Evolutionary conservation across 2,797 vertebrate genomes (phyloP).

Genomic region (Xyrichtys novacula): DNA sequence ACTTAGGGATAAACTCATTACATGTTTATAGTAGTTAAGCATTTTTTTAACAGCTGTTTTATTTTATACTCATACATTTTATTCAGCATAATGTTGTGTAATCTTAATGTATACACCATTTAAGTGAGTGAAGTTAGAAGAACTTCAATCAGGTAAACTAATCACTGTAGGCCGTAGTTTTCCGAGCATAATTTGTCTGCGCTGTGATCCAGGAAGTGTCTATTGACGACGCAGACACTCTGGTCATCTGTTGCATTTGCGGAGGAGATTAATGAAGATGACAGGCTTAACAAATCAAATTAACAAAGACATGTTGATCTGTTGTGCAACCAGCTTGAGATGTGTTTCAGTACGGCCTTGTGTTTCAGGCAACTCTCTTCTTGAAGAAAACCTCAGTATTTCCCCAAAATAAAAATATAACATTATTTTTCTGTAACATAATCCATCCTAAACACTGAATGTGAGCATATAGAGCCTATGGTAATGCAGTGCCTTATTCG

Average conservation of each 20-base stretch:
- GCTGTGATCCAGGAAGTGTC: background rate
- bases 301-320: constrained; percentile 23
- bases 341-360: background rate
- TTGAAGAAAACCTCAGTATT: background rate
- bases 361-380: background rate
- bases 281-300: constrained; percentile 35
- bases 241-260: constrained; percentile 41
- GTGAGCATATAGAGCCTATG: background rate
- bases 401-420: background rate
- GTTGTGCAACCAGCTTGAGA: background rate
- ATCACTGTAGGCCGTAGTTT: constrained; percentile 13
- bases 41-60: too few relatives aligned
- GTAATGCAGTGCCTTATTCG: background rate
- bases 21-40: too few relatives aligned
- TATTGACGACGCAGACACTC: constrained; percentile 42
- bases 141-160: constrained; percentile 12
- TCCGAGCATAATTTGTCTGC: constrained; percentile 16
- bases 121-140: background rate
- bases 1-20: background rate
- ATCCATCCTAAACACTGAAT: constrained; percentile 2
- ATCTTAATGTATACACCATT: constrained; percentile 17
- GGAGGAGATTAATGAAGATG: constrained; percentile 41
- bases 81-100: background rate
- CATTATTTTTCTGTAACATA: background rate
- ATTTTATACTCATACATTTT: too few relatives aligned